Evolutionary conservation across 2,797 vertebrate genomes (phyloP).

Genomic region (Chelon labrosus): DNA sequence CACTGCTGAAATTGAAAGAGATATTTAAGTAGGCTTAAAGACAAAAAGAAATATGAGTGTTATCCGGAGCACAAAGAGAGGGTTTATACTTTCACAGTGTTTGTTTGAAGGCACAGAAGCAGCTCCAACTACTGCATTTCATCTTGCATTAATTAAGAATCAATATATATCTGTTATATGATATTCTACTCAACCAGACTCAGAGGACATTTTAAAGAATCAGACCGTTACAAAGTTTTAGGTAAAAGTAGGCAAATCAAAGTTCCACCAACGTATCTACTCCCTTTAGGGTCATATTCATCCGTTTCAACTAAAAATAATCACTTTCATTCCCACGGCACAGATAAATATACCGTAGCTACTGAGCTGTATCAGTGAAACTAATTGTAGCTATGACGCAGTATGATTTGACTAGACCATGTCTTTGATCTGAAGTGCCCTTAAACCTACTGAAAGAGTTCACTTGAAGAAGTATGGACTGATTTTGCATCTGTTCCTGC

Average conservation of each 20-base stretch:
- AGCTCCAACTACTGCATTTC: neutral
- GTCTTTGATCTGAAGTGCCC: constrained; percentile 47
- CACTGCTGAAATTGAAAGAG: neutral
- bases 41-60: neutral
- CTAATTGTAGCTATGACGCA: constrained; percentile 7
- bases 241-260: neutral
- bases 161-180: neutral
- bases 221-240: neutral
- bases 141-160: constrained; percentile 17
- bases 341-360: neutral
- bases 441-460: constrained; percentile 69
- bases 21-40: neutral
- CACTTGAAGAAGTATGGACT: constrained; percentile 46
- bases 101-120: constrained; percentile 4
- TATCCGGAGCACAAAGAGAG: neutral
- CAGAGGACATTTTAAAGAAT: neutral
- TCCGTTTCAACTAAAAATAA: neutral
- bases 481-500: constrained; percentile 50
- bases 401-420: constrained; percentile 18
- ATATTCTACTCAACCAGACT: neutral
- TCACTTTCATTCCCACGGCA: constrained; percentile 5
- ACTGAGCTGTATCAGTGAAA: constrained; percentile 18
- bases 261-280: neutral
- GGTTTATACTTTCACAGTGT: neutral
- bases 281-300: constrained; percentile 10